Percentiles rank a stretch among this genome's conserved stretches.
Evolutionary conservation across 1,140 invertebrate species (phyloP).

Genomic region (Pararge aegeria): DNA sequence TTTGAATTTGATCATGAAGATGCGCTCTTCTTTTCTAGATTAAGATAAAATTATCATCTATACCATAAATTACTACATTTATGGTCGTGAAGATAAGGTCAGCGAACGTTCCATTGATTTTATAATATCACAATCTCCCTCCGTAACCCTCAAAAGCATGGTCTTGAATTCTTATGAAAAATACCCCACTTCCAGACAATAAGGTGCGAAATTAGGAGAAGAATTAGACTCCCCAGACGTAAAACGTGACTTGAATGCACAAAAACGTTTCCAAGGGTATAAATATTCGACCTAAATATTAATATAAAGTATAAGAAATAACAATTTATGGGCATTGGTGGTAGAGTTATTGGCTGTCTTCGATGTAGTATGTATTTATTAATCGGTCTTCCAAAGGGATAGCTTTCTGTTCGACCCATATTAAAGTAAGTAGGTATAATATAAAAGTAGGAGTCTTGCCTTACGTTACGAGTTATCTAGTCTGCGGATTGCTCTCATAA

Average conservation of each 20-base stretch:
- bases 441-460: too few species aligned
- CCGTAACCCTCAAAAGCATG: slow-evolving; percentile 32
- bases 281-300: slow-evolving; percentile 25
- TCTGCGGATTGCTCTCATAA: too few species aligned
- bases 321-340: slow-evolving; percentile 11
- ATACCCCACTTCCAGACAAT: slow-evolving; percentile 67
- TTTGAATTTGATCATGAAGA: too few species aligned
- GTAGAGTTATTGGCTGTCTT: neutral
- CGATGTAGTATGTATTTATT: neutral
- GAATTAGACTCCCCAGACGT: slow-evolving; percentile 64
- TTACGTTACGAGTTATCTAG: too few species aligned
- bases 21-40: too few species aligned
- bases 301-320: slow-evolving; percentile 18
- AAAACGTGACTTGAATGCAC: slow-evolving; percentile 56
- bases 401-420: too few species aligned
- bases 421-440: too few species aligned
- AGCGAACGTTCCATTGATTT: slow-evolving; percentile 23
- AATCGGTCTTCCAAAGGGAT: too few species aligned
- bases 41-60: too few species aligned
- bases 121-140: slow-evolving; percentile 25
- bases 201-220: slow-evolving; percentile 76
- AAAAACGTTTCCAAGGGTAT: slow-evolving; percentile 34
- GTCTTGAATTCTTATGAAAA: slow-evolving; percentile 64
- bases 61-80: neutral
- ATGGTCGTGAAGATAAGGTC: slow-evolving; percentile 17